Conservation (phyloP, 1,140 invertebrate genomes). For the Drosophila albomicans region DNA sequence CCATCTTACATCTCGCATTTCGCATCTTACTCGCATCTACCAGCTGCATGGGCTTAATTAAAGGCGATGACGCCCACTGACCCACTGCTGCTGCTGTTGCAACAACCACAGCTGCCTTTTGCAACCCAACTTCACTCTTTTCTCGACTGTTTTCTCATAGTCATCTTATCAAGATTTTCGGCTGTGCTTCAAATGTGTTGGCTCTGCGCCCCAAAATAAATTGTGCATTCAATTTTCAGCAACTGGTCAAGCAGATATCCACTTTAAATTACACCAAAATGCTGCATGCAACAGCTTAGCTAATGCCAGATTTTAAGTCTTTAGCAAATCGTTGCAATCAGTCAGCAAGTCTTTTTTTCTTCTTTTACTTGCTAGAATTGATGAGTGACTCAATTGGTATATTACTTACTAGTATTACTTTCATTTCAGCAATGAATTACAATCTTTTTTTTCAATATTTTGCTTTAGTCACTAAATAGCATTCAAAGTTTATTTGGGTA, state of each 20-base stretch:
- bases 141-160: slow-evolving; percentile 25
- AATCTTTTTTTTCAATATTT: too few species aligned
- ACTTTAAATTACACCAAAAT: slow-evolving; percentile 1
- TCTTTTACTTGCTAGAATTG: too few species aligned
- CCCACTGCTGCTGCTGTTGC: slow-evolving; percentile 46
- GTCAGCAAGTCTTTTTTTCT: too few species aligned
- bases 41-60: slow-evolving; percentile 61
- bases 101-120: slow-evolving; percentile 31
- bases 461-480: too few species aligned
- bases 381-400: too few species aligned
- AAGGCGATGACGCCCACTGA: slow-evolving; percentile 68
- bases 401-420: too few species aligned
- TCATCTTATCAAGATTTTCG: slow-evolving; percentile 46
- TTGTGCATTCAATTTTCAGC: slow-evolving; percentile 31
- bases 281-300: background rate
- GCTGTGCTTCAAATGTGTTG: slow-evolving; percentile 9
- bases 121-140: slow-evolving; percentile 3
- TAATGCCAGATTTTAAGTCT: background rate
- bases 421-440: too few species aligned
- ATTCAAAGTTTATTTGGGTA: too few species aligned
- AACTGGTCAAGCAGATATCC: slow-evolving; percentile 19
- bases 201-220: slow-evolving; percentile 18
- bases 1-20: background rate
- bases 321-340: too few species aligned
- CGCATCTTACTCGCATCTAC: background rate